Conservation (phyloP, 2,113 vertebrate species). For the Cavia porcellus region DNA sequence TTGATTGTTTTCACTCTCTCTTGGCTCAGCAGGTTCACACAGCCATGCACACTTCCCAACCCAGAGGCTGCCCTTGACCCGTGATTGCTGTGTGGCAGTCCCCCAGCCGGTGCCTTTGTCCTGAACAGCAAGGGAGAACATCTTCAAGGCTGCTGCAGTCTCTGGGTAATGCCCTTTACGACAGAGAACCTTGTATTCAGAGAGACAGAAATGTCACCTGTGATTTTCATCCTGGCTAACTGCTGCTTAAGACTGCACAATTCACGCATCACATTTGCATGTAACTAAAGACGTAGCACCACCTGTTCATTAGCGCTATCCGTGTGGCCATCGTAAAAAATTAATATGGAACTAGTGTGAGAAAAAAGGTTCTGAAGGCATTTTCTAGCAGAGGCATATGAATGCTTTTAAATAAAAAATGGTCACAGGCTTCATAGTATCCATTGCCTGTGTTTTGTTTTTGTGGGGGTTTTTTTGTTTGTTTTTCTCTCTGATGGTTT, state of each 20-base stretch:
- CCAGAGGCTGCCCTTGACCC: not conserved
- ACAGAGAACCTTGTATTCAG: rapidly evolving
- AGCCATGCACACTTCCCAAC: rapidly evolving
- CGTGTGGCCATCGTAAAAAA: not conserved
- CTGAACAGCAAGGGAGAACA: rapidly evolving
- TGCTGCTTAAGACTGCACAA: not conserved
- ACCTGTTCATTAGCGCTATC: not conserved
- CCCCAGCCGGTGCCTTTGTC: rapidly evolving
- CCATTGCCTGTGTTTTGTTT: not conserved
- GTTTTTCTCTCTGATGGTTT: not conserved
- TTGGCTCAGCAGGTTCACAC: rapidly evolving
- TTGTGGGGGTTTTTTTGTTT: no score
- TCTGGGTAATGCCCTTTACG: not conserved
- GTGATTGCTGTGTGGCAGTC: rapidly evolving
- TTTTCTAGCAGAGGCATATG: not conserved
- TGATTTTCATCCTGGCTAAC: not conserved
- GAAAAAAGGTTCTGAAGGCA: not conserved
- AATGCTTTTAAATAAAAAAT: not conserved
- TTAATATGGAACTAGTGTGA: not conserved
- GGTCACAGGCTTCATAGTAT: no score
- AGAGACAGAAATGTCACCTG: not conserved
- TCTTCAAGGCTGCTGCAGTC: rapidly evolving
- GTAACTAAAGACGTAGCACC: not conserved
- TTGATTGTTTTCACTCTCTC: no score
- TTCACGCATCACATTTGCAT: rapidly evolving